Evolutionary conservation across 2,797 vertebrate species (phyloP), one percentile per base, ranked within the genome.

Genomic region (Sardinella longiceps): DNA sequence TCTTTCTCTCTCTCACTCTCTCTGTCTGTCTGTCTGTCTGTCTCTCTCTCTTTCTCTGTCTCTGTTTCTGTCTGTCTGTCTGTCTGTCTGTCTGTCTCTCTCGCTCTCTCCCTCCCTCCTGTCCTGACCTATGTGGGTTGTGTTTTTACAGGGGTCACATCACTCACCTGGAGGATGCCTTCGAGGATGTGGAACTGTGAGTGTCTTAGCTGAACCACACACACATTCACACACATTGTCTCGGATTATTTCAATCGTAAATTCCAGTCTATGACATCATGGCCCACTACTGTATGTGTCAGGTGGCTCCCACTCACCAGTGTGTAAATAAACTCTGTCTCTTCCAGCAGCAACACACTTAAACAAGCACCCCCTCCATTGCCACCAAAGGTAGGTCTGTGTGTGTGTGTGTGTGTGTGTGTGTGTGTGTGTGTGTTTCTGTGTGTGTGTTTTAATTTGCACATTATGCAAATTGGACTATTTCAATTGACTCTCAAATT

Each of bases 341-440:
- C 86, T n/a, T 39, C 0, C 95, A 94, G 30, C 88, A 99, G 98
- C 80, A 97, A 96, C 0, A 99, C 98, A 0, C 94, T 98, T 15
- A 98, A 97, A 91, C 95, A 95, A 46, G 95, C 94, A 50, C 60
- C 95, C 0, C 98, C 98, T 0, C 98, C 98, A 88, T 98, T 99
- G 28, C 98, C 98, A 85, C 98, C 98, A 15, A 99, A 99, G 96
- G 98, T 99, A 88, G 95, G 91, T 39, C 0, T 2, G 53, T 33
- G 25, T 25, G 63, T 37, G 5, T 46, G 20, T 81, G 10, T 43
- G 25, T 48, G 14, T 11, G 45, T 46, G n/a, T 28, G 20, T 37
- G 20, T n/a, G 5, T 25, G 43, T 28, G 6, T 46, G 2, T 45
- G 37, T 80, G 39, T 66, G 6, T 46, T 7, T 50, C 1, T 5